Evolutionary conservation across 1,140 invertebrate species (phyloP), one percentile per base, ranked within the genome.

Genomic region (Hypothenemus hampei): DNA sequence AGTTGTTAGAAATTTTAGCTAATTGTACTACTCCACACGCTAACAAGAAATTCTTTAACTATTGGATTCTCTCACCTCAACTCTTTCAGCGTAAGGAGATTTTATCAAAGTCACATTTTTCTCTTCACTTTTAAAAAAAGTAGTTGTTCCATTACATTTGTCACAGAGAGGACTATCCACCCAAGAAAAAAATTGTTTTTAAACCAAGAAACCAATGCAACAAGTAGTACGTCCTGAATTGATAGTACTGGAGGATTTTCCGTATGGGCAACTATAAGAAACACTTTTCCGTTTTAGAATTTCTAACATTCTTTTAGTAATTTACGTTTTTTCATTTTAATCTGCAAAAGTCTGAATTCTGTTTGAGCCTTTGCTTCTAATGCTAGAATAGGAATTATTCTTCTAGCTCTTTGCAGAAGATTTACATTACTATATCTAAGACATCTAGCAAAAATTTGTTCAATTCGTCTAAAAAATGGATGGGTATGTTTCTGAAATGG

Each of bases 131-230:
- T 65, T 57, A 35, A 70, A 58, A 53, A 73, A 72, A 19, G 65
- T 63, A 13, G 80, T 84, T 19, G 62, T 45, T 0, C 70, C 74
- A 0, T 71, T 72, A 69, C 93, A 96, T 1, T 62, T 63, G 7
- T 76, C 68, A 69, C 94, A 98, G 0, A 71, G 66, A 0, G 90
- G 86, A 58, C 73, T 77, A 72, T 97, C 83, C 3, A 96, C 80
- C 95, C 95, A 98, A 31, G 74, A 72, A 67, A 98, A 98, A 75
- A 96, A 98, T 36, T 86, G 78, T 39, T 80, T 71, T 97, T 97
- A 67, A 96, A 98, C 93, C 94, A 98, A 16, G 76, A 72, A 8
- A 94, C 61, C 21, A 98, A 68, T 70, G 93, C 89, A 5, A 86
- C 65, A 0, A 98, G 67, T 1, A 95, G 65, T 8, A 87, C 78